phyloP scores from a whole-genome alignment of 2,113 vertebrate genomes.

The Hippocampus comes region DNA sequence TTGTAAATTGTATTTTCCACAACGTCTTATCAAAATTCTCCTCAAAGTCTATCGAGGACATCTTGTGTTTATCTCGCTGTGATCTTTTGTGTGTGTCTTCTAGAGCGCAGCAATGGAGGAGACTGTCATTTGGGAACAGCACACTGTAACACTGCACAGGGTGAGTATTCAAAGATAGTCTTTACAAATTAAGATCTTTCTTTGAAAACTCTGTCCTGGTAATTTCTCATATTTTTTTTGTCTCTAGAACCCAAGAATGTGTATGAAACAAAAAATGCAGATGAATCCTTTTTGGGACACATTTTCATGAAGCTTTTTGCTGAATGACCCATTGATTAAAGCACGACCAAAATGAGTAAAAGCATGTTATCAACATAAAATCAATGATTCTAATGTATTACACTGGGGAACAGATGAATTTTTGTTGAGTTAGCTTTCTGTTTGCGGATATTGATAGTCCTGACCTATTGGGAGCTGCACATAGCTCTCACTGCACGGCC shows the following conservation, averaged over 20 bases:
- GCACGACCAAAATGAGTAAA: too few relatives aligned
- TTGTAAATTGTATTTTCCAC: too few relatives aligned
- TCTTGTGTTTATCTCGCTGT: neutral
- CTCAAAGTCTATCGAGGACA: too few relatives aligned
- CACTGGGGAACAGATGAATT: too few relatives aligned
- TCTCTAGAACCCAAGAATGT: neutral
- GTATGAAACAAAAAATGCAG: neutral
- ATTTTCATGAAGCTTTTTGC: too few relatives aligned
- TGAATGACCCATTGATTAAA: too few relatives aligned
- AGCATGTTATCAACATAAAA: neutral
- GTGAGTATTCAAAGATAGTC: conserved; percentile 71
- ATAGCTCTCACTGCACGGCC: too few relatives aligned
- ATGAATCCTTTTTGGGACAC: neutral
- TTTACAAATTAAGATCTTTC: conserved; percentile 22
- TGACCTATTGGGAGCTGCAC: too few relatives aligned
- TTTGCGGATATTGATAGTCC: too few relatives aligned
- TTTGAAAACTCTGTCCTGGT: neutral
- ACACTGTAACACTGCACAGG: conserved; percentile 99
- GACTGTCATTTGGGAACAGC: conserved; percentile 99
- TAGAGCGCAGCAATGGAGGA: conserved; percentile 98
- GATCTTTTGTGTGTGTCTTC: conserved; percentile 38
- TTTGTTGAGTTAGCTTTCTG: too few relatives aligned
- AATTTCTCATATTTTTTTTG: neutral
- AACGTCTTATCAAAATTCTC: too few relatives aligned
- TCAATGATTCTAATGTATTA: neutral